These are phyloP conservation scores for Lepus americanus DNA, from an alignment of 2,113 vertebrate species.

Conservation along the genomic window DNA sequence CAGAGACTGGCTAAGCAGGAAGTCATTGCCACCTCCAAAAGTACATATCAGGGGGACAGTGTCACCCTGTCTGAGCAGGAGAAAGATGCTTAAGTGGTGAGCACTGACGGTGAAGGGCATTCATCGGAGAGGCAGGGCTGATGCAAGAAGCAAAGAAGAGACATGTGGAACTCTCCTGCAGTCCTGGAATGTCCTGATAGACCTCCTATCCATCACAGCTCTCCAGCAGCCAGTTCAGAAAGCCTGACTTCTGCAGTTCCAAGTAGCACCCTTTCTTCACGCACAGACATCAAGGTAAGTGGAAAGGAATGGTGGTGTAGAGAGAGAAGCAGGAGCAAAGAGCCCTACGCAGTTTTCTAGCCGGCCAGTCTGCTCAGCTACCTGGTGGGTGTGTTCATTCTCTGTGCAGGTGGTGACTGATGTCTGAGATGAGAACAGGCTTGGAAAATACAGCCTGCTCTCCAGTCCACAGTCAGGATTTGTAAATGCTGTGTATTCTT, in stretches of 20 bases:
- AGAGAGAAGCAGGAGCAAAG: background rate
- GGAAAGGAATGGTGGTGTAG: background rate
- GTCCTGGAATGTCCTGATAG: accelerated
- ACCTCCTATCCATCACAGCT: accelerated
- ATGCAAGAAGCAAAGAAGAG: background rate
- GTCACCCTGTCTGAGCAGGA: accelerated
- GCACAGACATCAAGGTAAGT: background rate
- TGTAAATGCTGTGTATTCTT: background rate
- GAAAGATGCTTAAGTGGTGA: background rate
- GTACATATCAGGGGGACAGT: too few species aligned
- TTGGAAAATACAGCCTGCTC: accelerated
- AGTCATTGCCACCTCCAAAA: accelerated
- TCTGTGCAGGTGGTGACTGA: accelerated
- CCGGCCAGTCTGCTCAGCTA: accelerated
- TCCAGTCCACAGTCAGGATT: background rate
- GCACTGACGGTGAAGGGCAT: accelerated
- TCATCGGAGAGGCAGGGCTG: accelerated
- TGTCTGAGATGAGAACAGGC: accelerated
- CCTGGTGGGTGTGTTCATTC: background rate
- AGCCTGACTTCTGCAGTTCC: background rate
- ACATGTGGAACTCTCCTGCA: accelerated
- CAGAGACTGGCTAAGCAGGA: too few species aligned
- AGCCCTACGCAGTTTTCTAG: background rate
- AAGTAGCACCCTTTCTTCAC: background rate
- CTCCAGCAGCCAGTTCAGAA: too few species aligned